A percentile compares a stretch with the other conserved stretches of the same genome.
Evolutionary conservation across 2,888 invertebrate species (phyloP).

Genomic region (Tetragonisca angustula): DNA sequence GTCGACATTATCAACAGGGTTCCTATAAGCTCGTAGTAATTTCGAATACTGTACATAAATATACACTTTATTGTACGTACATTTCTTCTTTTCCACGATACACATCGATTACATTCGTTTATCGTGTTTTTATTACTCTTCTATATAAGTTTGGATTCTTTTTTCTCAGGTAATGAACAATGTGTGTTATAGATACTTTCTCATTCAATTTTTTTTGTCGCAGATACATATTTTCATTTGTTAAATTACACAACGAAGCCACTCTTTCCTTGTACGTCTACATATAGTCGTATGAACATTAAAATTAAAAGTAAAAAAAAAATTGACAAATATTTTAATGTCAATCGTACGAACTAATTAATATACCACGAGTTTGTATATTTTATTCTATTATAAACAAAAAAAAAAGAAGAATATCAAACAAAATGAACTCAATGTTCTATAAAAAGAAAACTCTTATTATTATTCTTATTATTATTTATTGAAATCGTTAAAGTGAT

Average conservation of each 20-base stretch:
- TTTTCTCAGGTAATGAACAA: conserved; percentile 22
- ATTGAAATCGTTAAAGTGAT: conserved; percentile 47
- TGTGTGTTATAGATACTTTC: conserved; percentile 12
- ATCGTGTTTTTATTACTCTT: conserved; percentile 19
- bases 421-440: conserved; percentile 9
- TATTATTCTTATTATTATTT: conserved; percentile 49
- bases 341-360: conserved; percentile 8
- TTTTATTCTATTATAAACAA: conserved; percentile 22
- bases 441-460: conserved; percentile 34
- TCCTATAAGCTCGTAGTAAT: conserved; percentile 67
- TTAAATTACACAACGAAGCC: conserved; percentile 47
- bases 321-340: conserved; percentile 8
- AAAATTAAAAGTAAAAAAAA: conserved; percentile 11
- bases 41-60: conserved; percentile 61
- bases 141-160: conserved; percentile 30
- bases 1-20: conserved; percentile 65
- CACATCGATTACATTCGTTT: conserved; percentile 30
- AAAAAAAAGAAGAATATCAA: conserved; percentile 3
- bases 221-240: conserved; percentile 16
- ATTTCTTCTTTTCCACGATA: conserved; percentile 37
- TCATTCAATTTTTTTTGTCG: conserved; percentile 20
- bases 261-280: conserved; percentile 27
- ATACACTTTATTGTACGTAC: conserved; percentile 51
- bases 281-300: background rate
- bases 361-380: conserved; percentile 8